Evolutionary conservation across 2,113 vertebrate genomes (phyloP), one percentile per base, ranked within the genome.

Genomic region (Cyprinodon tularosa): DNA sequence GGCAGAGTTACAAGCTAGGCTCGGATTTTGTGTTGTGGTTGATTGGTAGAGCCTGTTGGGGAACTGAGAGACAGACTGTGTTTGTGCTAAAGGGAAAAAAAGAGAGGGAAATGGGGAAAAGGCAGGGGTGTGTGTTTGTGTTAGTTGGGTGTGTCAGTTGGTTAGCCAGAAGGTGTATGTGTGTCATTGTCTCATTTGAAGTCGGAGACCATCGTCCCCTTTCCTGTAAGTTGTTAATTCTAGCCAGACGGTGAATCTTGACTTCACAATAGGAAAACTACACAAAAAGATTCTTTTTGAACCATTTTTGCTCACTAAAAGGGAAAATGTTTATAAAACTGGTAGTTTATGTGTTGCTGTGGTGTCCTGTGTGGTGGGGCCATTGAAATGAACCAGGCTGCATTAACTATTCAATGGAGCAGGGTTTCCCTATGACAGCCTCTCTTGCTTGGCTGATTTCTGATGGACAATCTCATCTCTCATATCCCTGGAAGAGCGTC

Each of bases 381-480:
- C 53, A 82, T 84, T 82, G 88, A 84, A 85, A 76, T 86, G 84
- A 89, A 86, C 76, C 80, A 82, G 80, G 72, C 81, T 14, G 7
- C 47, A 92, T 93, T 88, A 93, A 93, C 59, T 90, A 93, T 94
- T 94, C 74, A 94, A 62, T 76, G 87, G 86, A 37, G 67, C 82
- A 83, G 81, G 80, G 87, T 84, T 89, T 86, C 87, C 89, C 82
- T 74, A 66, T 89, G 76, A 84, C 86, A 76, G 68, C 76, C 47
- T 66, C n/a, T 77, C 77, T 77, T 37, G 66, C 84, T 85, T 82
- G 60, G 66, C 82, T 84, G 86, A 85, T 78, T 88, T 81, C 89
- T 92, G 88, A 93, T 78, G 88, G 90, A 87, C 87, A 68, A 69
- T 29, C 62, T 86, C 85, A 87, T 86, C 76, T 77, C 80, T 89